Percentiles rank a stretch among this genome's conserved stretches.
These are phyloP conservation scores for Ornithoptera alexandrae DNA, from an alignment of 2,888 invertebrate species.

Conservation along the genomic window DNA sequence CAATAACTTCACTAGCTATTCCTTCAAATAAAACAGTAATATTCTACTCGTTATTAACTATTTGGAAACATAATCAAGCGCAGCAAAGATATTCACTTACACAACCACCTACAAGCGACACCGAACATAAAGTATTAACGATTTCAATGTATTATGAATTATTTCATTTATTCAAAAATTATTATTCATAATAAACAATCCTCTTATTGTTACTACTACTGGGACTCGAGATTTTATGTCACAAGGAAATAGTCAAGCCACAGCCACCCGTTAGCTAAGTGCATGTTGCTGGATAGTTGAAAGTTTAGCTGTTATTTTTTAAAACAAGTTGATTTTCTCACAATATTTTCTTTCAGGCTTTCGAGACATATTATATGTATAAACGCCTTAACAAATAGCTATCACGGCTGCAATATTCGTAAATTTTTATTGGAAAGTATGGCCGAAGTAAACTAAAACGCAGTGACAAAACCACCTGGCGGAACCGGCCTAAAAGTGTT, in stretches of 20 bases:
- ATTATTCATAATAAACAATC: too few species aligned
- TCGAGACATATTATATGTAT: background rate
- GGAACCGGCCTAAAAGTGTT: conserved; percentile 28
- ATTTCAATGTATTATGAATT: too few species aligned
- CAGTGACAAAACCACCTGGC: conserved; percentile 18
- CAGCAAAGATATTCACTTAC: background rate
- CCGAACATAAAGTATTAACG: background rate
- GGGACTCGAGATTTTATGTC: too few species aligned
- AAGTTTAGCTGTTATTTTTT: too few species aligned
- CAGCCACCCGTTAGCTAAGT: too few species aligned
- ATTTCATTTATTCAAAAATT: too few species aligned
- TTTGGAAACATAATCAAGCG: background rate
- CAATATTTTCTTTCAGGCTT: background rate
- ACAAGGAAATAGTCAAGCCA: too few species aligned
- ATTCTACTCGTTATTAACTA: background rate
- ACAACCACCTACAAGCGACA: background rate
- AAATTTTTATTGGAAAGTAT: conserved; percentile 17
- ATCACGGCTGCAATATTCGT: background rate
- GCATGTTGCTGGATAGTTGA: too few species aligned
- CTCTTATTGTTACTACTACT: too few species aligned
- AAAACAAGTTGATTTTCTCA: too few species aligned
- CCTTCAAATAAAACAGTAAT: too few species aligned
- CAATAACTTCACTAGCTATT: too few species aligned
- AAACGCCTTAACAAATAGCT: background rate
- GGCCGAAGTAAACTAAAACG: conserved; percentile 5